Percentiles rank a stretch among this genome's conserved stretches.
Conservation (phyloP, 2,797 vertebrate species). For the Phataginus tricuspis region DNA sequence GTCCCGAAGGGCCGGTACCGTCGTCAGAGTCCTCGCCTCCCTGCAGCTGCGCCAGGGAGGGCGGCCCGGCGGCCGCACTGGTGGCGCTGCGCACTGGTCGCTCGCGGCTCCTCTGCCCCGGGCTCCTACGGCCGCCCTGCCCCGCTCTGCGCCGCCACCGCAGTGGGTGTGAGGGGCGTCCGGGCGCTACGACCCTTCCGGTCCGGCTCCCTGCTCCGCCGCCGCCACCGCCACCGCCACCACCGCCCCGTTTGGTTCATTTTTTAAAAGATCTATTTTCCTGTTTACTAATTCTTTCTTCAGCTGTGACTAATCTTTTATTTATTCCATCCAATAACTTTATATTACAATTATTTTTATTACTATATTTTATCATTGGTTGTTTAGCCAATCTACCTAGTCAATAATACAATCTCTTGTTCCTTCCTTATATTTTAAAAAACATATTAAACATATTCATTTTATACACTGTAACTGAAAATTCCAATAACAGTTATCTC, state of each 20-base stretch:
- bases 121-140: neutral
- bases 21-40: conserved; percentile 77
- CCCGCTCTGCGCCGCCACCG: neutral
- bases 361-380: neutral
- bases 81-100: conserved; percentile 54
- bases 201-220: neutral
- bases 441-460: neutral
- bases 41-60: conserved; percentile 65
- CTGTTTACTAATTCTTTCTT: neutral
- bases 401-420: neutral
- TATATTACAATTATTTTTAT: neutral
- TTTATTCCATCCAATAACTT: neutral
- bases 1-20: conserved; percentile 72
- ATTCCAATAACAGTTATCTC: neutral
- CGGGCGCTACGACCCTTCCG: conserved; percentile 73
- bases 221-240: conserved; percentile 23
- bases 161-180: conserved; percentile 49
- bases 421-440: neutral
- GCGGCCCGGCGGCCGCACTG: neutral
- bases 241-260: too few species aligned
- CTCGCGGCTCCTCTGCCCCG: conserved; percentile 52
- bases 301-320: neutral
- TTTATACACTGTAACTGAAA: neutral
- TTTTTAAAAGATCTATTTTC: neutral
- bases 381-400: neutral